phyloP scores from a whole-genome alignment of 1,140 invertebrate genomes.

The Dinoponera quadriceps region DNA sequence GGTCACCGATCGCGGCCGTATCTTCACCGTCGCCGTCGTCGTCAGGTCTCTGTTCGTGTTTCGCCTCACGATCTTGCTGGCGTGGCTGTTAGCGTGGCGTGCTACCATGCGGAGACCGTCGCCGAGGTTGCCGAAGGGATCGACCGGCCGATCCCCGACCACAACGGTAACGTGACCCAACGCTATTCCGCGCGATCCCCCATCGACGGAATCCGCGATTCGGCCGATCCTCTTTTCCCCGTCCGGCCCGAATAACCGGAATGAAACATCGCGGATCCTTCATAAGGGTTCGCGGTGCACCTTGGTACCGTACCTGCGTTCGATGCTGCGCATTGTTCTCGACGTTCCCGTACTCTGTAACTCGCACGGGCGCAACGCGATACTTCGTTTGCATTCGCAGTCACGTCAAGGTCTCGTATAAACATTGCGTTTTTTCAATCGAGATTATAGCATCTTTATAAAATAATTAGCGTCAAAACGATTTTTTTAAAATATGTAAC shows the following conservation, averaged over 20 bases:
- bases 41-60: slow-evolving; percentile 69
- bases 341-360: not conserved
- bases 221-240: slow-evolving; percentile 54
- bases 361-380: not conserved
- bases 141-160: slow-evolving; percentile 65
- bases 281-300: slow-evolving; percentile 8
- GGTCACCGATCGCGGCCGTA: slow-evolving; percentile 67
- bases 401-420: too few relatives aligned
- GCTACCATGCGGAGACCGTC: slow-evolving; percentile 63
- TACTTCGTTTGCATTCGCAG: not conserved
- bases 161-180: slow-evolving; percentile 75
- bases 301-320: not conserved
- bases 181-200: slow-evolving; percentile 57
- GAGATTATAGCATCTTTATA: too few relatives aligned
- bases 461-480: too few relatives aligned
- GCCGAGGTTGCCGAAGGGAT: slow-evolving; percentile 72
- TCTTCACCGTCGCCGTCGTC: slow-evolving; percentile 72
- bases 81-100: slow-evolving; percentile 64
- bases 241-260: not conserved
- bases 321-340: not conserved
- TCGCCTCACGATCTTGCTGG: slow-evolving; percentile 68
- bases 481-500: too few relatives aligned
- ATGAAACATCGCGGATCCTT: slow-evolving; percentile 27
- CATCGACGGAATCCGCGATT: slow-evolving; percentile 62
- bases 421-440: too few relatives aligned